Percentiles rank a stretch among this genome's conserved stretches.
Evolutionary conservation across 1,140 invertebrate species (phyloP).

Genomic region (Papilio glaucus): DNA sequence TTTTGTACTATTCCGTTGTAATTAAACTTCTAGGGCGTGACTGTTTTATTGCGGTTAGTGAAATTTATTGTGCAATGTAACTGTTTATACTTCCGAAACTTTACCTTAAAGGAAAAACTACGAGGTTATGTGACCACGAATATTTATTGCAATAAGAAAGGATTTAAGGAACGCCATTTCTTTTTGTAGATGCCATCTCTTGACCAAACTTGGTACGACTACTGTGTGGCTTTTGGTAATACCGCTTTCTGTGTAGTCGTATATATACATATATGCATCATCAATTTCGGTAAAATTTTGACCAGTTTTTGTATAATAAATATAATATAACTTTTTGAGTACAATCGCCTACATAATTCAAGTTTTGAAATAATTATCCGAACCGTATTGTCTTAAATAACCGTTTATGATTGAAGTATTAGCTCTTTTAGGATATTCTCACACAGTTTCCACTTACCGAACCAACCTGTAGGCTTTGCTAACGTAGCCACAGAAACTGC

Average conservation of each 20-base stretch:
- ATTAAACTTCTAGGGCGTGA: too few relatives aligned
- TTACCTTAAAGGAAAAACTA: too few relatives aligned
- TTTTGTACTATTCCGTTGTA: too few relatives aligned
- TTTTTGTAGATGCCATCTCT: conserved; percentile 17
- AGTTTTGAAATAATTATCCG: background rate
- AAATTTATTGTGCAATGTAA: background rate
- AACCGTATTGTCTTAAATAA: too few relatives aligned
- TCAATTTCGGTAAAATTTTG: background rate
- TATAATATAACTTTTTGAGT: too few relatives aligned
- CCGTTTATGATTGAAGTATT: too few relatives aligned
- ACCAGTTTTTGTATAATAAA: background rate
- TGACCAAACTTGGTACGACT: conserved; percentile 5
- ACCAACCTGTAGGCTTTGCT: too few relatives aligned
- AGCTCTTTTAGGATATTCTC: too few relatives aligned
- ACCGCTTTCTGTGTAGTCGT: background rate
- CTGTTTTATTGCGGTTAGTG: too few relatives aligned
- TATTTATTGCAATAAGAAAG: conserved; percentile 12
- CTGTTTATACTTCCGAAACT: background rate
- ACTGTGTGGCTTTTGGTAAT: background rate
- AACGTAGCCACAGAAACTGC: too few relatives aligned
- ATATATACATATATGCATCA: background rate
- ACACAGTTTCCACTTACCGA: too few relatives aligned
- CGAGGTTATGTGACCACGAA: background rate
- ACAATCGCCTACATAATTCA: background rate
- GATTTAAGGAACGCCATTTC: conserved; percentile 8